Evolutionary conservation across 1,140 invertebrate genomes (phyloP).

Genomic region (Drosophila obscura): DNA sequence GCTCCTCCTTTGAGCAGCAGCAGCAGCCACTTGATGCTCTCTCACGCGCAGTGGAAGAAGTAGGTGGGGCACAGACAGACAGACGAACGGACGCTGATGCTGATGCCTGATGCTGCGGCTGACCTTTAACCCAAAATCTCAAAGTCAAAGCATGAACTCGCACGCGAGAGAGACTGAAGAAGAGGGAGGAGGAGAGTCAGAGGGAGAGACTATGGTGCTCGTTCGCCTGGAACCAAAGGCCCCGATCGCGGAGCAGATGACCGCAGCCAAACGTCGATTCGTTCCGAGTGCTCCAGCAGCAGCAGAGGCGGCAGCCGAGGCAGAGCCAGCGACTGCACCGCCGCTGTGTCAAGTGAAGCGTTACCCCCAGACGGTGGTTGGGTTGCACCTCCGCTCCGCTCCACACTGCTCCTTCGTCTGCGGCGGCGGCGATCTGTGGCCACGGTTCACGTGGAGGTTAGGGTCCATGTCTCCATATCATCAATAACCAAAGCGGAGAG

Average conservation of each 20-base stretch:
- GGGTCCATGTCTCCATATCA: conserved; percentile 58
- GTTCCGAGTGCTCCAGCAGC: conserved; percentile 72
- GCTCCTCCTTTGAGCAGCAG: neutral
- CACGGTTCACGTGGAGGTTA: neutral
- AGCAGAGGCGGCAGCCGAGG: conserved; percentile 11
- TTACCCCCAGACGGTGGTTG: conserved; percentile 20
- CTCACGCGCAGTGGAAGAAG: conserved; percentile 44
- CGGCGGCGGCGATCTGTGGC: too few relatives aligned
- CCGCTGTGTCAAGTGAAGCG: conserved; percentile 49
- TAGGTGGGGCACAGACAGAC: conserved; percentile 12
- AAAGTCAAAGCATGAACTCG: conserved; percentile 25
- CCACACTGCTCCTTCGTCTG: neutral
- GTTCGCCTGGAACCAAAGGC: conserved; percentile 75
- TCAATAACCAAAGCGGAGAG: conserved; percentile 56
- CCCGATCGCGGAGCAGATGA: conserved; percentile 78
- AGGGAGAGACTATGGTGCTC: conserved; percentile 13
- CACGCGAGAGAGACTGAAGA: neutral
- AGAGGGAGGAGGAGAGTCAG: neutral
- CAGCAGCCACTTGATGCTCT: conserved; percentile 73
- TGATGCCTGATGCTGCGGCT: conserved; percentile 46
- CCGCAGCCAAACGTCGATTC: conserved; percentile 79
- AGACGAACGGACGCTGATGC: neutral
- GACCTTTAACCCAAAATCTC: conserved; percentile 68
- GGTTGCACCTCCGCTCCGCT: neutral
- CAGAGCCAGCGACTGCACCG: conserved; percentile 14